Evolutionary conservation across 2,888 invertebrate genomes (phyloP), one percentile per base, ranked within the genome.

Genomic region (Morinoia aosen): DNA sequence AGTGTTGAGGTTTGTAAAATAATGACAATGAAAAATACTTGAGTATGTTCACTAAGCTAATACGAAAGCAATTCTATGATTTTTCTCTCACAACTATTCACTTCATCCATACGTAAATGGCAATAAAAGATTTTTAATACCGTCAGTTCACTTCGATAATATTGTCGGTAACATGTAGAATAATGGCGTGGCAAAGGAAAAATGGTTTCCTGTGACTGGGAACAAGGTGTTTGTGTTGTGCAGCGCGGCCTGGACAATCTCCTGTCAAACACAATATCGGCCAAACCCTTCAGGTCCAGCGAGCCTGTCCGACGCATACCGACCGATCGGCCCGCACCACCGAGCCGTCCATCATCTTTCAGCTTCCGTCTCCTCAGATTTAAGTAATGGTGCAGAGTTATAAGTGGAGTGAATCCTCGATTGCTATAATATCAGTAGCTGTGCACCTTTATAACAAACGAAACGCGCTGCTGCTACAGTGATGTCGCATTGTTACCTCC

Each of bases 191-290:
- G 76, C 76, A 33, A 76, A 76, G 76, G 14, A 76, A 33, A 76
- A 76, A 76, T 76, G 76, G 76, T 76, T 76, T 76, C 76, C 76
- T 33, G 25, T 16, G 76, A 33, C 76, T 90, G 40, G 90, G 90
- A 90, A 90, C 90, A 90, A 7, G 90, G 40, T 48, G 90, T 48
- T 90, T 90, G 90, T 90, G 90, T 48, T 90, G 19, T 33, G 90
- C 40, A 90, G 90, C 40, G 12, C n/a, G 1, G 2, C 39, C 90
- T 90, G 90, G 90, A 48, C 90, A 90, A 48, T 39, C 90, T 90
- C 40, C 90, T 90, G 90, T 90, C 90, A 90, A 90, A 90, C 90
- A 90, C 14, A 48, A 90, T 90, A 39, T 48, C 90, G 90, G 90
- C 90, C 40, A 14, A 39, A 40, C 90, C 90, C 39, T 90, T 48